These are phyloP conservation scores for Masticophis lateralis DNA, from an alignment of 2,797 vertebrate species.

Conservation along the genomic window DNA sequence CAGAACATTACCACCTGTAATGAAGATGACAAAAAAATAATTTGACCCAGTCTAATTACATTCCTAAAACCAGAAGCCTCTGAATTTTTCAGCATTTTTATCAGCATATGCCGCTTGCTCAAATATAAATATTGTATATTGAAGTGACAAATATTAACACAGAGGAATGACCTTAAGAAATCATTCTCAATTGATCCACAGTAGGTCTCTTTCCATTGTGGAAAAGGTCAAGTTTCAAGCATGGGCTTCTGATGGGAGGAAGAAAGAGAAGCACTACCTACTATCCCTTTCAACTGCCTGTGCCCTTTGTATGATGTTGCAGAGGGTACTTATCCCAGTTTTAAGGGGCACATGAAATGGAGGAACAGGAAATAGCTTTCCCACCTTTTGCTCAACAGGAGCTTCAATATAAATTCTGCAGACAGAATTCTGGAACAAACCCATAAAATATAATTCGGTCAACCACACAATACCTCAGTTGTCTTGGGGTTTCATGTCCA, in stretches of 20 bases:
- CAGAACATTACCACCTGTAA: not conserved
- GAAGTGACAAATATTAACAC: conserved; percentile 23
- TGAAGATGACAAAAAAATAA: not conserved
- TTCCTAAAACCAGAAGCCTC: conserved; percentile 36
- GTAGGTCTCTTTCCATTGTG: not conserved
- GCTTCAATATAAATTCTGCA: not conserved
- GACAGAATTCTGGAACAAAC: not conserved
- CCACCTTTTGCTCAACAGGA: not conserved
- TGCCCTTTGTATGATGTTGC: not conserved
- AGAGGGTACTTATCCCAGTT: not conserved
- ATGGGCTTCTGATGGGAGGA: not conserved
- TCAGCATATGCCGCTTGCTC: conserved; percentile 9
- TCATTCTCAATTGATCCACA: not conserved
- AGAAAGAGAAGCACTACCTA: not conserved
- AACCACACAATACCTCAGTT: conserved; percentile 29
- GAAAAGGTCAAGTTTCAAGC: not conserved
- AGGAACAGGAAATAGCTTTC: not conserved
- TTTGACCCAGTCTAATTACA: not conserved
- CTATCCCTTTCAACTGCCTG: not conserved
- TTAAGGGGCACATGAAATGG: not conserved
- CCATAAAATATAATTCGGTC: conserved; percentile 32
- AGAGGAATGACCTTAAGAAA: conserved; percentile 36
- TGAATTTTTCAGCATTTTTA: not conserved
- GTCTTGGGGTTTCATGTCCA: conserved; percentile 33
- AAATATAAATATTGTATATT: conserved; percentile 8